Conservation (phyloP, 2,113 vertebrate genomes). For the Thunnus maccoyii region DNA sequence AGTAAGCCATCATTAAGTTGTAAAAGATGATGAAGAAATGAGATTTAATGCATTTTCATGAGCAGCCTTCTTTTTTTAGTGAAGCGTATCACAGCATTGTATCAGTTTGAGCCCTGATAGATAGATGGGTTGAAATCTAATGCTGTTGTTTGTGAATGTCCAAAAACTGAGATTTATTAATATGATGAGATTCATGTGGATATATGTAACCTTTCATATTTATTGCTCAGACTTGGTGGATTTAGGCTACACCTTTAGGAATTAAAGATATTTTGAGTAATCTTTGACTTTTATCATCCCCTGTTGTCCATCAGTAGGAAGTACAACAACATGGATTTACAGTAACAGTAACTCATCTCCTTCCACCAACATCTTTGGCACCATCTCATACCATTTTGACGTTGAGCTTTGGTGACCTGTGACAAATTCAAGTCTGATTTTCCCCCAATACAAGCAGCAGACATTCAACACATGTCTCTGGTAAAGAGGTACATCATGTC, state of each 20-base stretch:
- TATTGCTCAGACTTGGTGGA: background rate
- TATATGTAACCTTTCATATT: too few relatives aligned
- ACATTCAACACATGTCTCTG: background rate
- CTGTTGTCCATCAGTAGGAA: constrained; percentile 20
- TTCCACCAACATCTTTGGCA: background rate
- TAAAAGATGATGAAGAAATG: too few relatives aligned
- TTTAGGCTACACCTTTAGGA: background rate
- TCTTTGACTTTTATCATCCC: background rate
- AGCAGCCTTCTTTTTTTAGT: too few relatives aligned
- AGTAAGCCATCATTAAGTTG: too few relatives aligned
- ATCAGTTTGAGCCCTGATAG: background rate
- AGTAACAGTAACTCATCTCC: background rate
- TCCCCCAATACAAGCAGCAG: background rate
- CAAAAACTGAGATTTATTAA: background rate
- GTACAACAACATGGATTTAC: constrained; percentile 24
- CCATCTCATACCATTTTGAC: background rate
- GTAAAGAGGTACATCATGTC: background rate
- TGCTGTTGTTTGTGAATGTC: background rate
- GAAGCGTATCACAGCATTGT: too few relatives aligned
- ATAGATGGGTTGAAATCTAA: background rate
- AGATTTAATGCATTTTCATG: too few relatives aligned
- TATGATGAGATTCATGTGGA: background rate
- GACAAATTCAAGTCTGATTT: background rate
- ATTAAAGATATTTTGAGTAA: background rate
- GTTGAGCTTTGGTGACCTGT: background rate